Evolutionary conservation across 2,888 invertebrate species (phyloP), one percentile per base, ranked within the genome.

Genomic region (Emmelina monodactyla): DNA sequence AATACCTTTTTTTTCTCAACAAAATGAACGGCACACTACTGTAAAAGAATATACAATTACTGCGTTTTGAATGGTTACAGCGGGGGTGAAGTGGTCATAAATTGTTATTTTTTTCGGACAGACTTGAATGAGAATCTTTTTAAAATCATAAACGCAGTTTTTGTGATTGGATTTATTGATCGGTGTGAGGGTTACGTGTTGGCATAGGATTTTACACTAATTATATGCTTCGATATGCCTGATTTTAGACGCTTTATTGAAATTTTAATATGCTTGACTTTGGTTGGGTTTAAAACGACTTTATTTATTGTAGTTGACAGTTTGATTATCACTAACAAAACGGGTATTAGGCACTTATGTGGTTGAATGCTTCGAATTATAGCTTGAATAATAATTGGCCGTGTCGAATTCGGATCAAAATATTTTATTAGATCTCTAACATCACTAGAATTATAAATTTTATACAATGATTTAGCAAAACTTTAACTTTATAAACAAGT

Each of bases 11-110:
- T 76, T 64, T 54, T 46, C 56, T 50, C 43, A 68, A 70, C 67
- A 70, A 66, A 68, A 69, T 68, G 62, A 69, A 73, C 68, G 69
- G 70, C 72, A 75, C 68, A 79, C 79, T 78, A 79, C 79, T 71
- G 78, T 78, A 76, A 78, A 78, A 79, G 79, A 78, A 78, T 79
- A 75, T 78, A 79, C 79, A 79, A 79, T 79, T 78, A 79, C 76
- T 70, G 68, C 58, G 69, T 64, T 75, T 76, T 78, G 79, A 78
- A 78, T 72, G 67, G 71, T 64, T 78, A 68, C 79, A 73, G 78
- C 76, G 79, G 75, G 79, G 69, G 76, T 75, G 76, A 76, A 73
- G 72, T 71, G 73, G 63, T 61, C 78, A 76, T 79, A 79, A 79
- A 79, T 79, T 73, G 71, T 68, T 63, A 51, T 62, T 75, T 72